Conservation (phyloP, 1,140 invertebrate genomes). For the Archivesica marissinica region DNA sequence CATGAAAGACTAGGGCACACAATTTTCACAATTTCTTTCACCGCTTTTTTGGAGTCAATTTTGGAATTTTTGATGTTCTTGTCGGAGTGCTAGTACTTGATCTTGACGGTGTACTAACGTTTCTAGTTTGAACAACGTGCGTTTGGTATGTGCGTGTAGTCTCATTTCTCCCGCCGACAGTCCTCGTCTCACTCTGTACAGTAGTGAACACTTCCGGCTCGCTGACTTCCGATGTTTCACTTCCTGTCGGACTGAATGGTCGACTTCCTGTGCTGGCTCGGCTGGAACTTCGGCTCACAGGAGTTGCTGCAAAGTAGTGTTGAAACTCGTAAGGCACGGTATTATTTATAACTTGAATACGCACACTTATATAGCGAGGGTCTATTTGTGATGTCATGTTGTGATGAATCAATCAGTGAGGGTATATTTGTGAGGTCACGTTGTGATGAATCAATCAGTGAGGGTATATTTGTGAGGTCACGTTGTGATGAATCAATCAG, state of each 20-base stretch:
- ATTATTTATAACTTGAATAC: no score
- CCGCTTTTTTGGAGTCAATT: slow-evolving; percentile 65
- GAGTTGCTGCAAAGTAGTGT: slow-evolving; percentile 63
- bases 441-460: no score
- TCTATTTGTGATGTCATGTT: no score
- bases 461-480: no score
- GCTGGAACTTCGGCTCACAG: slow-evolving; percentile 79
- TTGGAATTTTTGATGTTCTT: slow-evolving; percentile 73
- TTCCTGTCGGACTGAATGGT: slow-evolving; percentile 94
- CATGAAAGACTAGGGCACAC: slow-evolving; percentile 43
- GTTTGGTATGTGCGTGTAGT: slow-evolving; percentile 82
- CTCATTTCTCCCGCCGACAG: slow-evolving; percentile 76
- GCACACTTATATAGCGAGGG: no score
- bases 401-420: no score
- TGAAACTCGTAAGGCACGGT: no score
- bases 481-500: no score
- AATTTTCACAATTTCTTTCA: slow-evolving; percentile 48
- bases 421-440: no score
- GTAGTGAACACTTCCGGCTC: slow-evolving; percentile 83
- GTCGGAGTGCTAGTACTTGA: slow-evolving; percentile 54
- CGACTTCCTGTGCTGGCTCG: slow-evolving; percentile 87
- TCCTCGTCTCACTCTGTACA: slow-evolving; percentile 77
- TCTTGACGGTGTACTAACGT: slow-evolving; percentile 67
- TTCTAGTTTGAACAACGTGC: slow-evolving; percentile 75
- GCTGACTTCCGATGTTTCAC: slow-evolving; percentile 91